Percentiles rank a stretch among this genome's conserved stretches.
These are phyloP conservation scores for Metridium senile DNA, from an alignment of 92 coral and sea anemone species.

Conservation along the genomic window DNA sequence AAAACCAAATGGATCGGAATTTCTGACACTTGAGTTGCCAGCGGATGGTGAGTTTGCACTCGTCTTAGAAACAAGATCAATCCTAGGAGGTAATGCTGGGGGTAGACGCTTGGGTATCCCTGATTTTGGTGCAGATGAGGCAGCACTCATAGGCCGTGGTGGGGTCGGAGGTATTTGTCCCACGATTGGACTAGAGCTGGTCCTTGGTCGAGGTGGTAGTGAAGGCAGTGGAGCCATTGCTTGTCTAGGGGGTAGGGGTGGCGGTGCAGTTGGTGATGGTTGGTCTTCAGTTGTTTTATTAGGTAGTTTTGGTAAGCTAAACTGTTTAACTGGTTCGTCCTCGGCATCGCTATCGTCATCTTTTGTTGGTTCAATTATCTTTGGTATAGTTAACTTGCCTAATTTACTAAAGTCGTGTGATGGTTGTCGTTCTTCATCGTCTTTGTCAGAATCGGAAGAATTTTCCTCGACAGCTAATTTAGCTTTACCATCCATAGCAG, in stretches of 20 bases:
- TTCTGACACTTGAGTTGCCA: background rate
- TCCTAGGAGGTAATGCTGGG: conserved; percentile 91
- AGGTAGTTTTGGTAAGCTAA: conserved; percentile 36
- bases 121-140: conserved; percentile 31
- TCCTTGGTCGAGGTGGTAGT: conserved; percentile 89
- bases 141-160: conserved; percentile 35
- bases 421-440: conserved; percentile 8
- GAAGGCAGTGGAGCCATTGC: conserved; percentile 72
- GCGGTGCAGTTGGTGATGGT: conserved; percentile 84
- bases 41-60: background rate
- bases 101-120: conserved; percentile 65
- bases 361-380: conserved; percentile 14
- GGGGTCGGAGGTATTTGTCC: conserved; percentile 42
- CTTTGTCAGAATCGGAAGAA: background rate
- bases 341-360: background rate
- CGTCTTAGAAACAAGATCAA: conserved; percentile 67
- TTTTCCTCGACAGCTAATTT: conserved; percentile 4
- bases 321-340: conserved; percentile 32
- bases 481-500: background rate
- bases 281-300: conserved; percentile 24
- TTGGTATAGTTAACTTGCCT: background rate
- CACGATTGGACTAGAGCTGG: conserved; percentile 29
- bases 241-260: conserved; percentile 96
- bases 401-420: background rate
- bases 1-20: conserved; percentile 47